Conservation (phyloP, 2,888 invertebrate genomes). For the Mythimna pallens region DNA sequence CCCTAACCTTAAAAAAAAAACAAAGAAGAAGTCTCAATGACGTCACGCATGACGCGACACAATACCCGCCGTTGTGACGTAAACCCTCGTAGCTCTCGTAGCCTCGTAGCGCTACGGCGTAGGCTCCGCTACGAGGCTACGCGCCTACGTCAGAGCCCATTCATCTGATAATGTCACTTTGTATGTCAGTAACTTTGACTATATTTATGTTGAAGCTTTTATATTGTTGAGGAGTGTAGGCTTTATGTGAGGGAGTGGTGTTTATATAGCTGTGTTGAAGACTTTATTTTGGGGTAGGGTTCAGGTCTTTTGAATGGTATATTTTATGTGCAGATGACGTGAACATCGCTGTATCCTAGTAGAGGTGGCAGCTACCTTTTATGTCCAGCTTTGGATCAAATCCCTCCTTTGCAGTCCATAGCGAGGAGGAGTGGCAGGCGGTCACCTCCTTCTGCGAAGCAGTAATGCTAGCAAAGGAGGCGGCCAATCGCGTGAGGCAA, state of each 20-base stretch:
- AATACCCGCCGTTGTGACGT: conserved; percentile 46
- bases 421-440: too few species aligned
- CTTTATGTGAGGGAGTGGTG: conserved; percentile 5
- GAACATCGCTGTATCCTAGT: too few species aligned
- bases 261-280: background rate
- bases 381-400: too few species aligned
- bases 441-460: too few species aligned
- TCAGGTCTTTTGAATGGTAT: background rate
- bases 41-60: conserved; percentile 27
- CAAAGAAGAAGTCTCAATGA: conserved; percentile 18
- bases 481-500: too few species aligned
- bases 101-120: conserved; percentile 64
- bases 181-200: conserved; percentile 54
- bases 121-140: conserved; percentile 63
- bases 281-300: background rate
- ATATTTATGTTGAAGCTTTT: conserved; percentile 28
- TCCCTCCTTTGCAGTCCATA: too few species aligned
- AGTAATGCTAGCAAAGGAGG: too few species aligned
- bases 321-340: background rate
- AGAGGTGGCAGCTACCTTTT: too few species aligned
- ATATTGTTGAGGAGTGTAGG: conserved; percentile 12
- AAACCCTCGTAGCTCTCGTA: conserved; percentile 58
- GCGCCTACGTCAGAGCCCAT: conserved; percentile 65
- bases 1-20: conserved; percentile 17
- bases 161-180: conserved; percentile 64